phyloP scores from a whole-genome alignment of 1,140 invertebrate species.

The Saccostrea cuccullata region DNA sequence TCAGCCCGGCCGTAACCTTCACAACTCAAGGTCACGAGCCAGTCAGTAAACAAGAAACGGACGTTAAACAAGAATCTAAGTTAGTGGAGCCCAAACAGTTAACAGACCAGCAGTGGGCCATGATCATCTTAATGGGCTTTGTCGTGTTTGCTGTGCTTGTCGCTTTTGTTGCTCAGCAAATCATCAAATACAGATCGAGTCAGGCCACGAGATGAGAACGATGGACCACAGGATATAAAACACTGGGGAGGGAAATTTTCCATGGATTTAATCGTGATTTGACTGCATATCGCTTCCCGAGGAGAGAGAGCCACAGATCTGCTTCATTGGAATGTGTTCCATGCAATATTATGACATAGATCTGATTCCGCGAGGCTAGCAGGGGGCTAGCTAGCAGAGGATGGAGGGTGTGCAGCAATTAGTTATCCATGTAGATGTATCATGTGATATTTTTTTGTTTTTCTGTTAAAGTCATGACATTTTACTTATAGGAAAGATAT shows the following conservation, averaged over 20 bases:
- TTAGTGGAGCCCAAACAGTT: conserved; percentile 79
- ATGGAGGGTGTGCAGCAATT: conserved; percentile 1
- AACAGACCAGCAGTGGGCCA: conserved; percentile 84
- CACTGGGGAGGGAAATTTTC: neutral
- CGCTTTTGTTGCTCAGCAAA: conserved; percentile 82
- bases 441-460: conserved; percentile 13
- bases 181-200: conserved; percentile 71
- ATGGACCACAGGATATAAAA: neutral
- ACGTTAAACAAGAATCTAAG: conserved; percentile 52
- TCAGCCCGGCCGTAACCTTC: conserved; percentile 83
- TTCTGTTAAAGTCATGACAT: conserved; percentile 20
- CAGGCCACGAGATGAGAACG: conserved; percentile 38
- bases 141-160: conserved; percentile 83
- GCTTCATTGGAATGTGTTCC: conserved; percentile 5
- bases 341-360: conserved; percentile 7
- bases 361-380: neutral
- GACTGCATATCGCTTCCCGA: neutral
- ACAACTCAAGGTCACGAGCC: conserved; percentile 77
- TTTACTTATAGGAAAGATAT: conserved; percentile 10
- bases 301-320: conserved; percentile 11
- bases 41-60: conserved; percentile 48
- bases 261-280: neutral
- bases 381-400: neutral
- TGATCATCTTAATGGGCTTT: conserved; percentile 83
- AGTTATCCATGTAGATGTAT: conserved; percentile 18